Base-by-base conservation (phyloP, 64 coral and sea anemone species). In the Stylophora pistillata region DNA sequence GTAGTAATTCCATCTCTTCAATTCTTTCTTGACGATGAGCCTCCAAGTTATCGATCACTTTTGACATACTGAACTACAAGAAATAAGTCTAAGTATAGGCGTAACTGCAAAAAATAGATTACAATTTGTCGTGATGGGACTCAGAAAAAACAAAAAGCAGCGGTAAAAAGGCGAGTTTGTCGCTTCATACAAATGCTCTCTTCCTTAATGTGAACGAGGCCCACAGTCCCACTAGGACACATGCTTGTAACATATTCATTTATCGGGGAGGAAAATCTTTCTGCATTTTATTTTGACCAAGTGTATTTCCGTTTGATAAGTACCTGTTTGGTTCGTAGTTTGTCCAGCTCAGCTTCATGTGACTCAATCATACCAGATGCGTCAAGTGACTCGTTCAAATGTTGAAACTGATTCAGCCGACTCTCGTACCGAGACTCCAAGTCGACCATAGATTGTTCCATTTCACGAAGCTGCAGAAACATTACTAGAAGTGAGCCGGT, bases 361-460 rank as follows among this genome's bases (percentile, higher is more conserved):
- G 90, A 92, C 60, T 92, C 90, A 57, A 92, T 77, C 81, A 92
- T 92, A 20, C 29, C 73, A 4, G 90, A 86, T 17, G 74, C 74
- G 58, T 92, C 82, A 15, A 62, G 57, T 31, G 90, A 78, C 56
- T 92, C 73, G 18, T 83, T 85, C 61, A 92, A n/a, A 9, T 92
- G 80, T 28, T 92, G 90, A 17, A 92, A 75, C n/a, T 92, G 81
- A 32, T 23, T 66, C 9, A 92, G 53, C 41, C 90, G 90, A 57
- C 58, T 75, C 74, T 92, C 90, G 74, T 92, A 86, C 72, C 79
- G 73, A 25, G 73, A 85, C 55, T 92, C 82, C 34, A 70, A 18
- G n/a, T 86, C 90, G n/a, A 32, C 37, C 10, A 69, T 86, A 0
- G 81, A 78, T 10, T 76, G n/a, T 58, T 78, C 82, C 37, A 86